Evolutionary conservation across 2,113 vertebrate species (phyloP).

Genomic region (Plectropomus leopardus): DNA sequence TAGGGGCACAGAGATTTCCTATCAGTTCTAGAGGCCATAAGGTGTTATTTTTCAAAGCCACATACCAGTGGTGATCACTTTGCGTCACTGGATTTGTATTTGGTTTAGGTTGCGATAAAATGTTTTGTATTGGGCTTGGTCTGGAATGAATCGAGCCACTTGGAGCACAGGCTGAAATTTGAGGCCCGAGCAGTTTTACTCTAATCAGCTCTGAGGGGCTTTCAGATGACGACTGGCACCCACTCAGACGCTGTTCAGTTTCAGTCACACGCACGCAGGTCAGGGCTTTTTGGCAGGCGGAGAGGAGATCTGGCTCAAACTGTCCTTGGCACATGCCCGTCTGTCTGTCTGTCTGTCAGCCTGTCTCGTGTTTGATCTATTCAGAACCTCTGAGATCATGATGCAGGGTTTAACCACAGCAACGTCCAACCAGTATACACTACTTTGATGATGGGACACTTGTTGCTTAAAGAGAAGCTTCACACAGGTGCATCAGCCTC

Average conservation of each 20-base stretch:
- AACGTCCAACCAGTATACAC: neutral
- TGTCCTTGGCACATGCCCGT: constrained; percentile 25
- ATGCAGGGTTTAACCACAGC: constrained; percentile 22
- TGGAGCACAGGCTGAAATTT: constrained; percentile 20
- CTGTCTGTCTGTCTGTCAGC: constrained; percentile 1
- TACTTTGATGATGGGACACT: neutral
- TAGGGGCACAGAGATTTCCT: neutral
- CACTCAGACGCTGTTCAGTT: constrained; percentile 34
- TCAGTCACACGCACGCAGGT: constrained; percentile 29
- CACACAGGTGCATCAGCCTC: neutral
- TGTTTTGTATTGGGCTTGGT: neutral
- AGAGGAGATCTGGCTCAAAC: constrained; percentile 30
- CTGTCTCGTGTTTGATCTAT: constrained; percentile 12
- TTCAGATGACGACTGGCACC: constrained; percentile 22
- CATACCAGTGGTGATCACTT: neutral
- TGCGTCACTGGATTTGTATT: neutral
- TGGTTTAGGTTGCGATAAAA: neutral
- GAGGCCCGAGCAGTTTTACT: constrained; percentile 17
- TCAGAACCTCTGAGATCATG: constrained; percentile 32
- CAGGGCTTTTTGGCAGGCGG: constrained; percentile 35
- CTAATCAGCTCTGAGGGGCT: constrained; percentile 25
- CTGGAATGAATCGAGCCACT: neutral
- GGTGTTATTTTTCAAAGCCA: neutral
- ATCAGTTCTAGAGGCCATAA: neutral
- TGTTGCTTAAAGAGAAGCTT: neutral